Evolutionary conservation across 2,113 vertebrate genomes (phyloP).

Genomic region (Phycodurus eques): DNA sequence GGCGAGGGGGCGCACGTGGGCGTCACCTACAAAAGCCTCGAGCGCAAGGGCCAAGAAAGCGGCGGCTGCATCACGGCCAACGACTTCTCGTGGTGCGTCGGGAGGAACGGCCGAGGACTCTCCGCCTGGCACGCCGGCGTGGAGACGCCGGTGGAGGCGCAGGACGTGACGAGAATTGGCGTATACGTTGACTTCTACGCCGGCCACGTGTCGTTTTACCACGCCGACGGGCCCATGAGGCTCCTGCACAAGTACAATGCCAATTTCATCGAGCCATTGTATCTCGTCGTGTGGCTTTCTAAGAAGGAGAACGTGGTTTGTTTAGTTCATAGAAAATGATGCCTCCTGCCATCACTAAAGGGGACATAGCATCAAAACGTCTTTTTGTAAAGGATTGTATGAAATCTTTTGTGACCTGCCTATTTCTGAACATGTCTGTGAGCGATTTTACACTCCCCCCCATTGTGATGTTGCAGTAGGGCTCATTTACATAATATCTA

Average conservation of each 20-base stretch:
- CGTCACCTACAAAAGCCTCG: slow-evolving; percentile 71
- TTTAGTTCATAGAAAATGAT: slow-evolving; percentile 42
- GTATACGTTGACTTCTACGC: slow-evolving; percentile 68
- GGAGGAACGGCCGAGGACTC: slow-evolving; percentile 69
- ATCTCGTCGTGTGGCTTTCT: slow-evolving; percentile 76
- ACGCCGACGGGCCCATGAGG: slow-evolving; percentile 56
- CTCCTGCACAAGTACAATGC: slow-evolving; percentile 66
- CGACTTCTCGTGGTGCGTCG: slow-evolving; percentile 77
- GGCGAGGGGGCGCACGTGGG: slow-evolving; percentile 72
- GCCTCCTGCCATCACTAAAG: background rate
- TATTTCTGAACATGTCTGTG: no score
- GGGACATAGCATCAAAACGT: no score
- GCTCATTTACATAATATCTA: no score
- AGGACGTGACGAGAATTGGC: slow-evolving; percentile 60
- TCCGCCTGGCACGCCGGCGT: slow-evolving; percentile 72
- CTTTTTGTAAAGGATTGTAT: no score
- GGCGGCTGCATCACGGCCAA: slow-evolving; percentile 73
- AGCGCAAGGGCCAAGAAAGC: slow-evolving; percentile 67
- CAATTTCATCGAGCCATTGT: slow-evolving; percentile 71
- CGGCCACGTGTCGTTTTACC: slow-evolving; percentile 72
- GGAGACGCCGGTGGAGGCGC: slow-evolving; percentile 60
- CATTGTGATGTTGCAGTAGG: no score
- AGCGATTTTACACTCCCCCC: no score
- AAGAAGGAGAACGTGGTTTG: slow-evolving; percentile 74
- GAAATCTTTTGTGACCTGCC: no score